phyloP scores from a whole-genome alignment of 2,113 vertebrate species.

The Rhipidura dahli region DNA sequence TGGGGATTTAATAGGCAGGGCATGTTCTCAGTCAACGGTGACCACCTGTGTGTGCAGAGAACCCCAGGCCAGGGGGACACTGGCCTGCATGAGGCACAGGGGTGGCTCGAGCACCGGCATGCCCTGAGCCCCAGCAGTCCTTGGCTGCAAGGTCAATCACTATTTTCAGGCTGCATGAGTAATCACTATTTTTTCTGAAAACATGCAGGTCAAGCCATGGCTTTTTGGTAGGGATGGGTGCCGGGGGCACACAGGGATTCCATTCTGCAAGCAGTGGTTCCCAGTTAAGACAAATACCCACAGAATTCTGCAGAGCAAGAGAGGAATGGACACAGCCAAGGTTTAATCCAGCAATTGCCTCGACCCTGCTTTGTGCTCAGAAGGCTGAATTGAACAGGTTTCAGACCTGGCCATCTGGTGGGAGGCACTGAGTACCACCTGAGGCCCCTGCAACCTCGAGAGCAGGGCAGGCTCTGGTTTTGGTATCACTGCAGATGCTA shows the following conservation, averaged over 20 bases:
- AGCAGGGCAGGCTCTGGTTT: not conserved
- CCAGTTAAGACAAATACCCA: not conserved
- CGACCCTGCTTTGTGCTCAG: not conserved
- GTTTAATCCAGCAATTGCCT: not conserved
- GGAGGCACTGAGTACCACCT: not conserved
- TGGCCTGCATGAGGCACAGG: not conserved
- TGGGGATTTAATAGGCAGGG: not conserved
- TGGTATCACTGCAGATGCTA: not conserved
- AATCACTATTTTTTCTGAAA: not conserved
- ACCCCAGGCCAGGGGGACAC: not conserved
- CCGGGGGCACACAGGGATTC: fast-evolving
- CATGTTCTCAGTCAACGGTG: not conserved
- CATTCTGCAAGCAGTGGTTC: not conserved
- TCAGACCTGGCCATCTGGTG: fast-evolving
- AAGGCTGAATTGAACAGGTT: not conserved
- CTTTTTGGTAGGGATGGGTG: not conserved
- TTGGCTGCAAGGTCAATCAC: not conserved
- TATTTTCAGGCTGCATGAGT: not conserved
- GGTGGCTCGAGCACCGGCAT: not conserved
- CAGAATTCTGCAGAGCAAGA: not conserved
- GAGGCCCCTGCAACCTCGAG: not conserved
- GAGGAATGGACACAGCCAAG: not conserved
- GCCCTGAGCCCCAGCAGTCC: not conserved
- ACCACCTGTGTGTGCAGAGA: fast-evolving
- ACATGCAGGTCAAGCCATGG: not conserved